Percentiles rank a stretch among this genome's conserved stretches.
Evolutionary conservation across 2,888 invertebrate genomes (phyloP).

Genomic region (Agrotis puta): DNA sequence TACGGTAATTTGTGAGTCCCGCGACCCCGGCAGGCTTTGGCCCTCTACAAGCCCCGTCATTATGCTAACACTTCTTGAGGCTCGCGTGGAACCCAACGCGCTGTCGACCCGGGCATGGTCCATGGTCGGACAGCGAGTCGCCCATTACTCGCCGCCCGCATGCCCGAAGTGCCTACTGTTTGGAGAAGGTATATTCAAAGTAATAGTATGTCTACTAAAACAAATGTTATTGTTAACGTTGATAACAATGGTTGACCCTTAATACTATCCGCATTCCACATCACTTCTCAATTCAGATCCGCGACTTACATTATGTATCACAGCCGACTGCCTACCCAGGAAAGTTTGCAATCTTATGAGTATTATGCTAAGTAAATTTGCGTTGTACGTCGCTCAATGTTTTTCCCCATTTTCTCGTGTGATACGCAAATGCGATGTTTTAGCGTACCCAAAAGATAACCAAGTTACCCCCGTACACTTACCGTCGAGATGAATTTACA

Average conservation of each 20-base stretch:
- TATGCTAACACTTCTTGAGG: too few relatives aligned
- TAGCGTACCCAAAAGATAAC: conserved; percentile 72
- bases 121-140: too few relatives aligned
- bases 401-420: conserved; percentile 66
- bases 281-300: conserved; percentile 53
- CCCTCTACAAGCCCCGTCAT: too few relatives aligned
- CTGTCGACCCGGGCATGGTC: too few relatives aligned
- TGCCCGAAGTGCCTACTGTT: too few relatives aligned
- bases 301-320: conserved; percentile 57
- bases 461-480: conserved; percentile 67
- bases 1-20: too few relatives aligned
- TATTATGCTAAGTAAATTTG: conserved; percentile 72
- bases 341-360: conserved; percentile 71
- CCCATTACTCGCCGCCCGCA: too few relatives aligned
- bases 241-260: conserved; percentile 12
- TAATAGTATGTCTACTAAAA: too few relatives aligned
- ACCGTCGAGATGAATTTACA: conserved; percentile 64
- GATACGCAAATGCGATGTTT: conserved; percentile 70
- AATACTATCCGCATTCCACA: conserved; percentile 44
- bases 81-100: too few relatives aligned
- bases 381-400: conserved; percentile 68
- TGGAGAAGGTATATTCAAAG: too few relatives aligned
- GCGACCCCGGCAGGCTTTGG: too few relatives aligned
- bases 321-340: conserved; percentile 63
- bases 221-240: too few relatives aligned